phyloP scores from a whole-genome alignment of 2,797 vertebrate genomes.

The Hoplostethus atlanticus region DNA sequence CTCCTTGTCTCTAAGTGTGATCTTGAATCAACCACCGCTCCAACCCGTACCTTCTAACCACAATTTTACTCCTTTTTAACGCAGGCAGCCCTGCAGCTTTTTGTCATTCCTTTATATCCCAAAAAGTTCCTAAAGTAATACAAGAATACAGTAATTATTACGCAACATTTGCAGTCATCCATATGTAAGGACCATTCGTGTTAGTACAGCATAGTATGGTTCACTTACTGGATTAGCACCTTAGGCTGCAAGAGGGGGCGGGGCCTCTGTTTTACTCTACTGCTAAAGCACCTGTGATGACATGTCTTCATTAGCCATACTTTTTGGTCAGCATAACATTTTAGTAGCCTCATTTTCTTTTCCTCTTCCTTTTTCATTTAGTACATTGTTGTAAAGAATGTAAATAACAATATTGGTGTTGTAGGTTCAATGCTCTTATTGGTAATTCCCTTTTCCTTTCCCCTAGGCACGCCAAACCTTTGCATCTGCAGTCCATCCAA shows the following conservation, averaged over 20 bases:
- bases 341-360: not conserved
- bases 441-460: not conserved
- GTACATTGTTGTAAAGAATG: too few relatives aligned
- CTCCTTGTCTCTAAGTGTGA: slow-evolving; percentile 34
- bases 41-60: slow-evolving; percentile 35
- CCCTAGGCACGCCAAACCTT: not conserved
- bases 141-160: slow-evolving; percentile 20
- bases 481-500: not conserved
- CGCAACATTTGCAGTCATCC: slow-evolving; percentile 18
- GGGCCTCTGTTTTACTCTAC: slow-evolving; percentile 24
- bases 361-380: not conserved
- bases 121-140: not conserved
- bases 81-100: not conserved
- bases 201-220: slow-evolving; percentile 18
- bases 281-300: slow-evolving; percentile 32
- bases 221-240: slow-evolving; percentile 36
- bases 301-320: slow-evolving; percentile 19
- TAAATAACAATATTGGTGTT: not conserved
- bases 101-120: not conserved
- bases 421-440: not conserved
- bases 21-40: slow-evolving; percentile 48
- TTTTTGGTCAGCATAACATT: not conserved
- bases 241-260: slow-evolving; percentile 9
- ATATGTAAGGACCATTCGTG: not conserved
- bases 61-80: not conserved